These are phyloP conservation scores for Dysdera silvatica DNA, from an alignment of 1,140 invertebrate species.

Conservation along the genomic window DNA sequence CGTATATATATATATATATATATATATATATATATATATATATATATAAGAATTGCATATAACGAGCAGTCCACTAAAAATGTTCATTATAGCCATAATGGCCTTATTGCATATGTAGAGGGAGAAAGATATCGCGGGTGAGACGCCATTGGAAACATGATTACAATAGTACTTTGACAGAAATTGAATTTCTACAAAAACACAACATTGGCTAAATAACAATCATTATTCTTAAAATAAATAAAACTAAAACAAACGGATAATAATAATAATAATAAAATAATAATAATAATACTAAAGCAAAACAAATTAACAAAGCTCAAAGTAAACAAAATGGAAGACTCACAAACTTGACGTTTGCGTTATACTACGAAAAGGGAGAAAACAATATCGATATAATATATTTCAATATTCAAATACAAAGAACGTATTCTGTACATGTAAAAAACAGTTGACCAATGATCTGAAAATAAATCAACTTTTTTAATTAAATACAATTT, in stretches of 20 bases:
- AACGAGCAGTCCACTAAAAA: background rate
- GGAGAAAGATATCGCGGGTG: no score
- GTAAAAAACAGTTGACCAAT: no score
- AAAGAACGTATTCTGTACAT: no score
- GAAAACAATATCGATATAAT: no score
- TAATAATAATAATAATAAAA: background rate
- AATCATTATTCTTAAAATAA: background rate
- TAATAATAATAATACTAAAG: background rate
- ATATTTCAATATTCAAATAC: no score
- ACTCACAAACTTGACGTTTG: no score
- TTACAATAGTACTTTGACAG: no score
- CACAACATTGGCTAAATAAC: no score
- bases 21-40: background rate
- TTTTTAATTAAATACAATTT: slow-evolving; percentile 14
- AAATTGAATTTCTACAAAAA: no score
- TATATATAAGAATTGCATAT: background rate
- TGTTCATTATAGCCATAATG: background rate
- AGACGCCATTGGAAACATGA: no score
- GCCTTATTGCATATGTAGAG: background rate
- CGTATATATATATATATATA: background rate
- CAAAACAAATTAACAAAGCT: background rate
- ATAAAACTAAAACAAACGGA: background rate
- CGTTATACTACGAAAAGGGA: no score
- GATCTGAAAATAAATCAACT: slow-evolving; percentile 17
- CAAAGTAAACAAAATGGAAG: no score